These are phyloP conservation scores for Meliscaeva auricollis DNA, from an alignment of 2,888 invertebrate species.

Conservation along the genomic window DNA sequence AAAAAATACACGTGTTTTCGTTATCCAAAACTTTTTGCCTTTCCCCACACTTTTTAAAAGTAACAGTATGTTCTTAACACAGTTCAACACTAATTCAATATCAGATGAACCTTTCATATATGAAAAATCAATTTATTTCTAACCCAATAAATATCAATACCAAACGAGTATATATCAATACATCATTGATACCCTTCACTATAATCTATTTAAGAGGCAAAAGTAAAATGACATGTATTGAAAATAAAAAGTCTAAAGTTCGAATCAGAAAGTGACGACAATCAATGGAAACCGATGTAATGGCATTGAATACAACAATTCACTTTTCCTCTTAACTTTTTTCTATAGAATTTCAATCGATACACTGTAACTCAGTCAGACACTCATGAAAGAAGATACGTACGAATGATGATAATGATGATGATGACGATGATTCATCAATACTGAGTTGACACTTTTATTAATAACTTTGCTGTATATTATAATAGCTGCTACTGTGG, in stretches of 20 bases:
- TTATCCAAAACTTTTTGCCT: no score
- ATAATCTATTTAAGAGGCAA: slow-evolving; percentile 13
- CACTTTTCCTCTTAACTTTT: slow-evolving; percentile 21
- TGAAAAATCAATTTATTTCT: background rate
- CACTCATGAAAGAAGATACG: background rate
- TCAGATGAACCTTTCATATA: no score
- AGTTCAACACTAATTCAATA: no score
- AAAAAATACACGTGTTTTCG: no score
- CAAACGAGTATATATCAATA: no score
- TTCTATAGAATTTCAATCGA: slow-evolving; percentile 24
- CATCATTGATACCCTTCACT: background rate
- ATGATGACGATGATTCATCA: slow-evolving; percentile 23
- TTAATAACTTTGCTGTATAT: slow-evolving; percentile 19
- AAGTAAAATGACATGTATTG: slow-evolving; percentile 4
- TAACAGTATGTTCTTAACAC: no score
- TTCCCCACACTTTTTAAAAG: no score
- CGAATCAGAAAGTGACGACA: slow-evolving; percentile 31
- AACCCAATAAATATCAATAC: background rate
- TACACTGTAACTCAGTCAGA: background rate
- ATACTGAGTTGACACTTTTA: slow-evolving; percentile 23
- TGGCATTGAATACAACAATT: slow-evolving; percentile 14
- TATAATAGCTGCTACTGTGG: slow-evolving; percentile 13
- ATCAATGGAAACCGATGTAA: background rate
- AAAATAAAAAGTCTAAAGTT: slow-evolving; percentile 21
- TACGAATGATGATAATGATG: background rate